These are phyloP conservation scores for Phengaris alcon DNA, from an alignment of 2,888 invertebrate species.

Conservation along the genomic window DNA sequence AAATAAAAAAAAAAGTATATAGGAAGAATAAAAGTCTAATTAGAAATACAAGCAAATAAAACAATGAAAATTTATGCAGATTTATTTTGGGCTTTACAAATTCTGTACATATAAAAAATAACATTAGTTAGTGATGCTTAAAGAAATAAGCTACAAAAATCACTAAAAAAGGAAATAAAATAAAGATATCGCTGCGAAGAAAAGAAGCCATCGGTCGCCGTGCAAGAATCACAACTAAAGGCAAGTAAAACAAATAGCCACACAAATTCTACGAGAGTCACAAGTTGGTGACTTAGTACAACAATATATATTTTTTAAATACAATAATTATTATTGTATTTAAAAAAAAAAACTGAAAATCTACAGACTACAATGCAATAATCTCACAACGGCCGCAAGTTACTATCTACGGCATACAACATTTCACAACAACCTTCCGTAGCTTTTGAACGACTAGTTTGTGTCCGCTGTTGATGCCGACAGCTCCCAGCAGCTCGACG, in stretches of 20 bases:
- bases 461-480: conserved; percentile 87
- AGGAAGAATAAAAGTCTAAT: conserved; percentile 12
- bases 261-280: too few species aligned
- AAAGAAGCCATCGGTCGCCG: not conserved
- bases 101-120: too few species aligned
- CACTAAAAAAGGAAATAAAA: not conserved
- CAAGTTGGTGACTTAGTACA: too few species aligned
- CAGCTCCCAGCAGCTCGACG: conserved; percentile 64
- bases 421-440: conserved; percentile 51
- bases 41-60: too few species aligned
- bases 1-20: too few species aligned
- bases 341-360: too few species aligned
- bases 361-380: too few species aligned
- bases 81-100: too few species aligned
- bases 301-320: too few species aligned
- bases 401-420: not conserved
- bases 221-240: not conserved
- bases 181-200: not conserved
- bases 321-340: too few species aligned
- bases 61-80: too few species aligned
- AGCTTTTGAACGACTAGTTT: conserved; percentile 70
- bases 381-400: too few species aligned
- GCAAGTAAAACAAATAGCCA: not conserved
- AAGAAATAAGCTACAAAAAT: not conserved
- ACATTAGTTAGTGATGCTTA: not conserved